phyloP scores from a whole-genome alignment of 37 sponge, comb jelly and placozoan species.

The Dysidea cf. avara region DNA sequence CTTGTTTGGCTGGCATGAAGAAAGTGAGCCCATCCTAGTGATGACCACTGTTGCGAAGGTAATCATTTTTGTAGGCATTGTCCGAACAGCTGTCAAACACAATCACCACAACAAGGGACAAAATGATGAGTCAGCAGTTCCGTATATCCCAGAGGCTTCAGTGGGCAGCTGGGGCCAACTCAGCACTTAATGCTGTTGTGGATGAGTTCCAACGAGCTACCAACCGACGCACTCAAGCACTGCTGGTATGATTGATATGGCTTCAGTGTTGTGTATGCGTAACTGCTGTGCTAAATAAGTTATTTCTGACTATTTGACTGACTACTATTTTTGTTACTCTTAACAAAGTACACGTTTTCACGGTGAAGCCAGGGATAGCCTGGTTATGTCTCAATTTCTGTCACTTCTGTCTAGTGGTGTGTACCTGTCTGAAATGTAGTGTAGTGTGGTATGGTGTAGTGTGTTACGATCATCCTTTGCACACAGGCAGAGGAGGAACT shows the following conservation, averaged over 20 bases:
- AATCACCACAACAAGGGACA: conserved; percentile 59
- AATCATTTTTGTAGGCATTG: conserved; percentile 40
- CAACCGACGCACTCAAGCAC: conserved; percentile 49
- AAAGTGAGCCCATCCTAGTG: conserved; percentile 31
- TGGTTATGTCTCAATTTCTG: too few species aligned
- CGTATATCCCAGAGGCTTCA: conserved; percentile 89
- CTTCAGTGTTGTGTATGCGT: background rate
- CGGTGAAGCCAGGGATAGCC: too few species aligned
- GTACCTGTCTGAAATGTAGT: too few species aligned
- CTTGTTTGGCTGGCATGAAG: conserved; percentile 57
- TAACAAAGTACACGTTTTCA: background rate
- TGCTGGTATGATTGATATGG: conserved; percentile 27
- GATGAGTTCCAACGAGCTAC: conserved; percentile 81
- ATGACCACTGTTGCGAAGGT: background rate
- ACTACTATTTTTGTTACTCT: background rate
- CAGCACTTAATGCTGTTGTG: conserved; percentile 66
- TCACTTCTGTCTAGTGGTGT: too few species aligned
- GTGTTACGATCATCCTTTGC: too few species aligned
- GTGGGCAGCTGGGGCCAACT: conserved; percentile 97
- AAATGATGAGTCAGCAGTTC: conserved; percentile 77
- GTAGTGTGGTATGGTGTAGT: too few species aligned
- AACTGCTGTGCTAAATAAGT: background rate
- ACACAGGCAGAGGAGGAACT: conserved; percentile 69
- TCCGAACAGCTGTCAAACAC: conserved; percentile 50
- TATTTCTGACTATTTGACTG: background rate